Evolutionary conservation across 2,113 vertebrate species (phyloP).

Genomic region (Pterocles burchelli): DNA sequence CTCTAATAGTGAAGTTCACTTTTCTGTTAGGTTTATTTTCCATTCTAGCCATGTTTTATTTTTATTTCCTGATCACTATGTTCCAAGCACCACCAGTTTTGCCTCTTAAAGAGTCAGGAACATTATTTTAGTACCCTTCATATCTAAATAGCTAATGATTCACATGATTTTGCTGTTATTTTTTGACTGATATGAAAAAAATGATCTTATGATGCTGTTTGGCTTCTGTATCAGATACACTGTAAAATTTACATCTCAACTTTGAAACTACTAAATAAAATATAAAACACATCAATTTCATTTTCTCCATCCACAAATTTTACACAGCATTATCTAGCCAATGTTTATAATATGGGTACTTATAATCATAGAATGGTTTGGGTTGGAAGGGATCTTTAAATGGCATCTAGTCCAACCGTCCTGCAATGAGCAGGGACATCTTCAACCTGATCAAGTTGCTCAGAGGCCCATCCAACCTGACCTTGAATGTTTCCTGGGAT

Average conservation of each 20-base stretch:
- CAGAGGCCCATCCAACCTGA: too few relatives aligned
- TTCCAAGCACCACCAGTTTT: not conserved
- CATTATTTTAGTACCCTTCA: not conserved
- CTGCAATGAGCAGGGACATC: too few relatives aligned
- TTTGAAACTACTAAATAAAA: not conserved
- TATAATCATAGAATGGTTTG: too few relatives aligned
- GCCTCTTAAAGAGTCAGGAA: not conserved
- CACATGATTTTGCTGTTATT: not conserved
- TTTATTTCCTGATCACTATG: not conserved
- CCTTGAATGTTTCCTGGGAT: too few relatives aligned
- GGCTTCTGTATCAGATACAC: not conserved
- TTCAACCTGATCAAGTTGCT: too few relatives aligned
- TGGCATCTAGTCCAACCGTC: too few relatives aligned
- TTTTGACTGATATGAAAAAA: not conserved
- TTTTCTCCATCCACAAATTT: not conserved
- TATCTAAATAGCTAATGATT: not conserved
- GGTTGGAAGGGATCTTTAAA: too few relatives aligned
- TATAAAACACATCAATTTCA: not conserved
- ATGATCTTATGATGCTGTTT: not conserved
- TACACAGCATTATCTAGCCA: not conserved
- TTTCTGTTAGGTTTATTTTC: not conserved
- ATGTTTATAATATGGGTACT: not conserved
- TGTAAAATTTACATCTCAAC: not conserved
- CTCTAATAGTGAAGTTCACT: not conserved
- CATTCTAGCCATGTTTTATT: not conserved